Base-by-base conservation (phyloP, 2,113 vertebrate genomes). In the Melanocharis versteri region DNA sequence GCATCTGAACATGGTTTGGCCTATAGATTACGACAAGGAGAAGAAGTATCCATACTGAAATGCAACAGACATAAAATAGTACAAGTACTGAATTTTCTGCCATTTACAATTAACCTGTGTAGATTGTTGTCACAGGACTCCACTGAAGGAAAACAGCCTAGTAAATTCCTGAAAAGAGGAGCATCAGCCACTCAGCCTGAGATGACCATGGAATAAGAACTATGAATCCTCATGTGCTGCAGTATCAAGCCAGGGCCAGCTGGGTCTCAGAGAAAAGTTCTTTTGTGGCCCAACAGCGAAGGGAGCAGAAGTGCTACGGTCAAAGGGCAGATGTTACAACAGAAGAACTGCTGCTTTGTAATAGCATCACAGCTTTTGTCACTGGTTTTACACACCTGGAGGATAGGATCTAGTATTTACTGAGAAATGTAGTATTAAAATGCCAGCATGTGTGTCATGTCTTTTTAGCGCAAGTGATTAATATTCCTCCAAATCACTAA, bases 371-470 rank as follows among this genome's bases (percentile, higher is more conserved):
- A 17, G 20, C 18, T 89, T 68, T 82, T 87, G 40, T 69, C 56
- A 68, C 23, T 16, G 5, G 14, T 71, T 93, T 92, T 53, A 51
- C 44, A 71, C n/a, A 92, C 56, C 47, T 87, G 68, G 72, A 73
- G 71, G 30, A 42, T 0, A 6, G 23, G 57, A 81, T 83, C 40
- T 92, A 51, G 20, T 92, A 44, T 66, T 92, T 90, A 75, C 47
- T 33, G 64, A 44, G 42, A 92, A 83, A 70, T 44, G n/a, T n/a
- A 80, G 58, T 51, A 90, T 81, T 78, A 89, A 96, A 95, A 95
- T 89, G 39, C 48, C 89, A 89, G 35, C 12, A 48, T 16, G 30
- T 5, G 1, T 72, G 66, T 88, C 70, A 53, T 0, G 3, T 33
- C 47, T 70, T 31, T 82, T 70, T 70, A 56, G 58, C 45, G 56